Conservation (phyloP, 2,888 invertebrate genomes). For the Leptinotarsa haldemani region DNA sequence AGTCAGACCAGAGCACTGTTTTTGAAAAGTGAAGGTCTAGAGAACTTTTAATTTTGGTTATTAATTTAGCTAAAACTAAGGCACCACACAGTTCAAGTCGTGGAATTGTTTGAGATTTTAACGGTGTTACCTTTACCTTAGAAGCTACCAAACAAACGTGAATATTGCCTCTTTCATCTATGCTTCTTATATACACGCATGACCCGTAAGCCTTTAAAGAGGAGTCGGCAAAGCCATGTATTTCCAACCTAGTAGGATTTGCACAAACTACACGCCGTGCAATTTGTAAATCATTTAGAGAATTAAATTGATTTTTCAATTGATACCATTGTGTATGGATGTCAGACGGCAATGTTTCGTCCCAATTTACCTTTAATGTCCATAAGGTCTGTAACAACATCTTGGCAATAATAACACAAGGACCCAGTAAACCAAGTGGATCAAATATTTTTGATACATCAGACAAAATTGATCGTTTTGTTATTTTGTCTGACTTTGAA, state of each 20-base stretch:
- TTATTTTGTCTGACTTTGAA: background rate
- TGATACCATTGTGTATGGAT: slow-evolving; percentile 28
- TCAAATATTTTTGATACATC: too few relatives aligned
- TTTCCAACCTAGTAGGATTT: slow-evolving; percentile 20
- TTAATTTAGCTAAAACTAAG: too few relatives aligned
- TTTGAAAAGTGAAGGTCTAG: background rate
- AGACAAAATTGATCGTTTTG: too few relatives aligned
- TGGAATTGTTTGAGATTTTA: slow-evolving; percentile 41
- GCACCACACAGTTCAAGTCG: slow-evolving; percentile 16
- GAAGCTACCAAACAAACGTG: slow-evolving; percentile 34
- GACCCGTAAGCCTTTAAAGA: slow-evolving; percentile 40
- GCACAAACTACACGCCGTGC: slow-evolving; percentile 21
- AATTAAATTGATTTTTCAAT: slow-evolving; percentile 22
- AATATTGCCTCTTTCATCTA: background rate
- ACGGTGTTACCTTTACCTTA: slow-evolving; percentile 44
- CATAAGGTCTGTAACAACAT: too few relatives aligned
- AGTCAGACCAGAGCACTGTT: slow-evolving; percentile 28
- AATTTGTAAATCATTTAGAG: slow-evolving; percentile 28
- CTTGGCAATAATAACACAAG: too few relatives aligned
- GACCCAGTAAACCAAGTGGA: too few relatives aligned
- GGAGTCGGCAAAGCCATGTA: slow-evolving; percentile 37
- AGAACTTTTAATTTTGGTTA: too few relatives aligned
- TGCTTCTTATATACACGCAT: slow-evolving; percentile 32
- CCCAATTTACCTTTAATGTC: too few relatives aligned
- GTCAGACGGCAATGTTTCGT: background rate